Evolutionary conservation across 2,113 vertebrate genomes (phyloP).

Genomic region (Chunga burmeisteri): DNA sequence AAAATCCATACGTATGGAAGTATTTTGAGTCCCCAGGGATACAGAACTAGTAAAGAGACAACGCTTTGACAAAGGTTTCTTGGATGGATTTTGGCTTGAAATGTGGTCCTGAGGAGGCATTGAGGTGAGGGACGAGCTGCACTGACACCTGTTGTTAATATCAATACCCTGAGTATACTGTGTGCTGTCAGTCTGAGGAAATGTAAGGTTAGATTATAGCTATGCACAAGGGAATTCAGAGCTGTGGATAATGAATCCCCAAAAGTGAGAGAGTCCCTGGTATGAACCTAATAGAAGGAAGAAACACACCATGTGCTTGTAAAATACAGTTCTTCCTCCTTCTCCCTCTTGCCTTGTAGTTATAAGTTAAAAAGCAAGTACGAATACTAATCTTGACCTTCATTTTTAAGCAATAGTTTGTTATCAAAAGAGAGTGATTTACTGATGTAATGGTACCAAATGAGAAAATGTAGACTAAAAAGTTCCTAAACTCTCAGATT

Average conservation of each 20-base stretch:
- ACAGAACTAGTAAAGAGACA: neutral
- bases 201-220: neutral
- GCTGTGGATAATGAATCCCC: neutral
- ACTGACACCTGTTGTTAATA: neutral
- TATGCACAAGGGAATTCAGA: neutral
- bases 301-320: neutral
- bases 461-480: neutral
- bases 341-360: neutral
- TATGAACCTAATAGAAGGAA: neutral
- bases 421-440: neutral
- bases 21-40: neutral
- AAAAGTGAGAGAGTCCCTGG: neutral
- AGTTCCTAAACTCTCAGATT: neutral
- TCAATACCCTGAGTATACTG: neutral
- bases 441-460: neutral
- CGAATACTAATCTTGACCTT: neutral
- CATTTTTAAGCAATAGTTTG: neutral
- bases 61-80: neutral
- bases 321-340: neutral
- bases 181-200: neutral
- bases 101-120: neutral
- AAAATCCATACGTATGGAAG: neutral
- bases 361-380: neutral
- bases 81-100: neutral
- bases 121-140: neutral